phyloP scores from a whole-genome alignment of 2,888 invertebrate genomes.

The Euplagia quadripunctaria region DNA sequence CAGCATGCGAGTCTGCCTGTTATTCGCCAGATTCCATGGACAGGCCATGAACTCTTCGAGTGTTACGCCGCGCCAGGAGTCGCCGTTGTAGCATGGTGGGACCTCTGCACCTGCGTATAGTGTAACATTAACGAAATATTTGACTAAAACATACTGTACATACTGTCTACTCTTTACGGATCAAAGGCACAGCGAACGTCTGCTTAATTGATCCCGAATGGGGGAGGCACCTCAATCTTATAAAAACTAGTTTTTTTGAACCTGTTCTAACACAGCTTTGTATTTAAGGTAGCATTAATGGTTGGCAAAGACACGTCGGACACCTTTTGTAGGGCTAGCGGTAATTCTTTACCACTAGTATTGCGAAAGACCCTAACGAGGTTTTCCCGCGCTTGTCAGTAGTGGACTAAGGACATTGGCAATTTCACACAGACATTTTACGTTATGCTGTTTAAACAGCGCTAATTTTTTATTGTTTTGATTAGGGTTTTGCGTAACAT shows the following conservation, averaged over 20 bases:
- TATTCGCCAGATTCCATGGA: constrained; percentile 97
- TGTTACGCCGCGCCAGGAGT: constrained; percentile 96
- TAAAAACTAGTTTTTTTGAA: background rate
- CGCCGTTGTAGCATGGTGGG: constrained; percentile 93
- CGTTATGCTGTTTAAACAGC: background rate
- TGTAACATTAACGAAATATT: background rate
- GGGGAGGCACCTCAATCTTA: background rate
- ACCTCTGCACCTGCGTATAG: constrained; percentile 90
- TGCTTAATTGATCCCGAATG: background rate
- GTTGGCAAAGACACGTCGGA: background rate
- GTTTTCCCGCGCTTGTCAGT: background rate
- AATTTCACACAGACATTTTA: background rate
- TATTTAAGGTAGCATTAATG: background rate
- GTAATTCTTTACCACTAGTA: background rate
- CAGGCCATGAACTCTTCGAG: constrained; percentile 97
- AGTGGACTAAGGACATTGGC: too few species aligned
- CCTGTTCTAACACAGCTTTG: background rate
- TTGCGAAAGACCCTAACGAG: background rate
- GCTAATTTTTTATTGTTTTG: background rate
- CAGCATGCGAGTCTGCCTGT: constrained; percentile 99
- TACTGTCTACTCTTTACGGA: too few species aligned
- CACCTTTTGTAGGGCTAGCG: background rate
- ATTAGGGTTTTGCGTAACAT: background rate
- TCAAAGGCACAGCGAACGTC: background rate
- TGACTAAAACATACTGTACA: too few species aligned